Base-by-base conservation (phyloP, 2,888 invertebrate genomes). In the Smittia sp. region DNA sequence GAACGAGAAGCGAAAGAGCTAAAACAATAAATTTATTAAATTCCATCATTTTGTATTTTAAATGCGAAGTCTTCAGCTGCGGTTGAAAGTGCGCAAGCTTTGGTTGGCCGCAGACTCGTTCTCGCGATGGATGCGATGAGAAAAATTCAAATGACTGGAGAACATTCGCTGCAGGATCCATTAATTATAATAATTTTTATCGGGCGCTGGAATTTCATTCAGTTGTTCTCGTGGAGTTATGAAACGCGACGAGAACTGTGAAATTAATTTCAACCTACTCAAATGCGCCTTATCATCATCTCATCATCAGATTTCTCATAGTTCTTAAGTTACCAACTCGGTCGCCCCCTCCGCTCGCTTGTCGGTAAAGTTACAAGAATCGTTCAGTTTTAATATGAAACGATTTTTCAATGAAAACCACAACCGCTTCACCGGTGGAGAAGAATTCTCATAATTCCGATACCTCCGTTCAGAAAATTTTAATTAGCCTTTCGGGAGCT, bases 31-130 rank as follows among this genome's bases (percentile, higher is more conserved):
- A 69, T 69, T 54, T 69, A 69, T 69, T 69, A 69, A 69, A 54
- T 69, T 69, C 69, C 69, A 52, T 69, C 69, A 69, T 54, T 69
- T 69, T 68, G 68, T 38, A 46, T 68, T 68, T 69, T 18, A 69
- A 52, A 58, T 58, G 20, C 18, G 11, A 20, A 58, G 22, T 20
- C 18, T 58, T 58, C 11, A 52, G 38, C 38, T 38, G 38, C 6
- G 38, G n/a, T n/a, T 32, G 32, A 32, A 46, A n/a, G 46, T 46
- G 46, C 46, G 46, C 46, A 46, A 46, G 46, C 46, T 46, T 46
- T 46, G 46, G 46, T 46, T 46, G 46, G 46, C 46, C 15, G 15
- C 46, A 46, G 46, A 46, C 15, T 46, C 15, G 9, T 9, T 32
- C 32, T 32, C 32, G 32, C 32, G 9, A n/a, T n/a, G n/a, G n/a